Evolutionary conservation across 2,888 invertebrate species (phyloP).

Genomic region (Eupithecia abbreviata): DNA sequence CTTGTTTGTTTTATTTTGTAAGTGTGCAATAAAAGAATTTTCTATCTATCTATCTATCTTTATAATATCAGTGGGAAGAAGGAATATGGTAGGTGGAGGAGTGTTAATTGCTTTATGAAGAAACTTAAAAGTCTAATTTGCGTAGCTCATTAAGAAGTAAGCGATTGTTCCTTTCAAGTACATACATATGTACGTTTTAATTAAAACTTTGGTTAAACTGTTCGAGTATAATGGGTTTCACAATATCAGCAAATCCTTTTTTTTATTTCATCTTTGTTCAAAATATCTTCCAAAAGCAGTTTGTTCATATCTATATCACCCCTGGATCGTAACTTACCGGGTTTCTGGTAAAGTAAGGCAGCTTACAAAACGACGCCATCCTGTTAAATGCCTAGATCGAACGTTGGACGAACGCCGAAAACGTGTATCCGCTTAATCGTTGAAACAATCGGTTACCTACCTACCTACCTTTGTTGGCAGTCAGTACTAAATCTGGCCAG

Average conservation of each 20-base stretch:
- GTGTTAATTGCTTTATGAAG: constrained; percentile 32
- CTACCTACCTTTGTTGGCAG: neutral
- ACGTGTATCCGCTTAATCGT: neutral
- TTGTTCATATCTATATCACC: constrained; percentile 4
- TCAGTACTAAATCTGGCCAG: constrained; percentile 29
- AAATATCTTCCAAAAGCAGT: constrained; percentile 16
- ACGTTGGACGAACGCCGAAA: neutral
- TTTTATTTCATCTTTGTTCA: neutral
- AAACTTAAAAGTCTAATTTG: constrained; percentile 25
- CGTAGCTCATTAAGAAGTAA: constrained; percentile 29
- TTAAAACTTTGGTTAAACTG: constrained; percentile 22
- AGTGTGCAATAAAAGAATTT: too few relatives aligned
- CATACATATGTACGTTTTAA: constrained; percentile 20
- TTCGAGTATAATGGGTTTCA: constrained; percentile 10
- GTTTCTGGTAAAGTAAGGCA: neutral
- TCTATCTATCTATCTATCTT: too few relatives aligned
- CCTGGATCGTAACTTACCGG: neutral
- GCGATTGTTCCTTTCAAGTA: constrained; percentile 22
- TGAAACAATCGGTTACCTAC: neutral
- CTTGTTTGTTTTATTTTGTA: too few relatives aligned
- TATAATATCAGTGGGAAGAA: neutral
- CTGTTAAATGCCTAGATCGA: neutral
- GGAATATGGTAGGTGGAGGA: constrained; percentile 22
- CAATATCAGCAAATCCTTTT: constrained; percentile 24
- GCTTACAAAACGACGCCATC: neutral